Base-by-base conservation (phyloP, 2,113 vertebrate genomes). In the Sinocyclocheilus anshuiensis region DNA sequence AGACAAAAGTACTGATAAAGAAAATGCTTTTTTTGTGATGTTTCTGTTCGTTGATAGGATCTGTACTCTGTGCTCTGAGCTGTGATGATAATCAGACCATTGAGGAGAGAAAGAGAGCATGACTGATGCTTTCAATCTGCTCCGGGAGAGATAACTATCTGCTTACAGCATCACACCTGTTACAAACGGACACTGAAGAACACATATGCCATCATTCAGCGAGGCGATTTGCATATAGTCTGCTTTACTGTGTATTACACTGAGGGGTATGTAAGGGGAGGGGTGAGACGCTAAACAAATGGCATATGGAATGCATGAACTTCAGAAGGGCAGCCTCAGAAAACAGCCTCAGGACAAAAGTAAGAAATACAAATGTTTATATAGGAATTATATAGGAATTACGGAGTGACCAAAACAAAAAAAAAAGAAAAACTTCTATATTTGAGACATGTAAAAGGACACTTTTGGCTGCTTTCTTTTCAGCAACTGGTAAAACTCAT, bases 11-110 rank as follows among this genome's bases (percentile, higher is more conserved):
- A n/a, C 15, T 42, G 20, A 77, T 26, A 50, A 53, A 77, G n/a
- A 77, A 71, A 20, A 4, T 4, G 1, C 8, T 9, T 29, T 76
- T 76, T 53, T 15, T 53, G 29, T 22, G 9, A 2, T 11, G 15
- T 8, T 9, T 33, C 0, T 80, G 18, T 45, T 9, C 9, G 42
- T 45, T 79, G 4, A 77, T 16, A 55, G 24, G 26, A 77, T 33
- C 33, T n/a, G 18, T 33, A 59, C 26, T 36, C 16, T 18, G 15
- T 16, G 12, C 18, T 79, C 36, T 6, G 81, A 86, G 53, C 85
- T 39, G 77, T 84, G 69, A 86, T 77, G 81, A 63, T 84, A 84
- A 86, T 89, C 42, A 81, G n/a, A 57, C 81, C n/a, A n/a, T n/a
- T 42, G 81, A 59, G 75, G 67, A 84, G 15, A 13, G 67, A 48